A percentile compares a stretch with the other conserved stretches of the same genome.
Conservation (phyloP, 2,888 invertebrate species). For the Ypsolopha scabrella region DNA sequence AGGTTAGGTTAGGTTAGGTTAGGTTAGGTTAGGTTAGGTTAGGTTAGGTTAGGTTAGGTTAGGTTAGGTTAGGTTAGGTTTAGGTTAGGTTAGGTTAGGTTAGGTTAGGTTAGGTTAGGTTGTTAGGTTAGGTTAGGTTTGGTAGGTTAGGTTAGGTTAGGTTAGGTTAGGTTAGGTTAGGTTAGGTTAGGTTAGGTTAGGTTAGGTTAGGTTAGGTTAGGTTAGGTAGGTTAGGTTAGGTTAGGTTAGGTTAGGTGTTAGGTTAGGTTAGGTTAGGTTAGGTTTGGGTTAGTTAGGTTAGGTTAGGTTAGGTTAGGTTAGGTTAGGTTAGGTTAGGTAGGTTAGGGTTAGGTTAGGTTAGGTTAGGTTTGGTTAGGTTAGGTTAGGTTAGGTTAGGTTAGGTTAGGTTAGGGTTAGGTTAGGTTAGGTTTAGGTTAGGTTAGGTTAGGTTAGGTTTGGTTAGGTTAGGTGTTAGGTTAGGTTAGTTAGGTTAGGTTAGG, state of each 20-base stretch:
- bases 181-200: conserved; percentile 3
- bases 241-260: conserved; percentile 5
- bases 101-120: conserved; percentile 3
- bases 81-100: conserved; percentile 4
- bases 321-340: conserved; percentile 3
- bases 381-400: no score
- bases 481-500: no score
- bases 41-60: conserved; percentile 7
- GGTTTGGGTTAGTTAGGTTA: conserved; percentile 1
- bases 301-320: background rate
- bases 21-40: conserved; percentile 6
- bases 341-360: conserved; percentile 6
- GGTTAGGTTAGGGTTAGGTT: no score
- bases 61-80: conserved; percentile 7
- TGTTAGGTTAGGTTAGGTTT: no score
- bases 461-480: no score
- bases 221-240: conserved; percentile 4
- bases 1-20: conserved; percentile 5
- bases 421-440: no score
- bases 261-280: conserved; percentile 3
- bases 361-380: no score
- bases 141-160: conserved; percentile 2
- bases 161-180: conserved; percentile 2
- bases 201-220: conserved; percentile 6
- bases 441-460: no score